Percentiles rank a stretch among this genome's conserved stretches.
These are phyloP conservation scores for Amphipyra tragopoginis DNA, from an alignment of 2,888 invertebrate species.

Conservation along the genomic window DNA sequence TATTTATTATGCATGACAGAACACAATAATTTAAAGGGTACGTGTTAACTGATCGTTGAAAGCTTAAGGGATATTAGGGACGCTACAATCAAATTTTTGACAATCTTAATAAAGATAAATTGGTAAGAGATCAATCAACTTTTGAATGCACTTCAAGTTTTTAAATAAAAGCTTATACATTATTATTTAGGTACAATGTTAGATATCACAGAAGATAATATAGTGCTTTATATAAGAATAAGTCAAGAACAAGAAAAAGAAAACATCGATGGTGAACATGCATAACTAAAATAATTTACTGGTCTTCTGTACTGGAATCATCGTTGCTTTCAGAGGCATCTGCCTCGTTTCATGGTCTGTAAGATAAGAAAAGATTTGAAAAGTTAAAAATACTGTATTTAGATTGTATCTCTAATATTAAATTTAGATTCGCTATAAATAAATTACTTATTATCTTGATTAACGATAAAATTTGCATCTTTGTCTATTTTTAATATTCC, in stretches of 20 bases:
- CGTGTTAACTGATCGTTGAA: conserved; percentile 6
- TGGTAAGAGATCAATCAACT: neutral
- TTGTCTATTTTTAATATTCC: neutral
- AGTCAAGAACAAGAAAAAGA: neutral
- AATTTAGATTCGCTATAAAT: too few species aligned
- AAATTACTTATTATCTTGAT: neutral
- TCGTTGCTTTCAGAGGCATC: neutral
- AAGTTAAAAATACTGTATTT: neutral
- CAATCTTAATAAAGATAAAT: conserved; percentile 3
- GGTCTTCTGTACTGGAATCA: neutral
- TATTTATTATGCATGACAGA: conserved; percentile 16
- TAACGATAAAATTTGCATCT: neutral
- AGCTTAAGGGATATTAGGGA: neutral
- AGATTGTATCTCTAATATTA: neutral
- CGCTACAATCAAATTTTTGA: neutral
- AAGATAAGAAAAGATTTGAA: neutral
- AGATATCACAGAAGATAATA: neutral
- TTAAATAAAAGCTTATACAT: neutral
- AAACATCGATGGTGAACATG: neutral
- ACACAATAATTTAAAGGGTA: conserved; percentile 15
- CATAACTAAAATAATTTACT: neutral
- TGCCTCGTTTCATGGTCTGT: neutral
- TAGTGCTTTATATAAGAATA: neutral
- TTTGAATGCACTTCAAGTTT: neutral
- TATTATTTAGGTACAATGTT: neutral